These are phyloP conservation scores for Columbina picui DNA, from an alignment of 2,113 vertebrate genomes.

Conservation along the genomic window DNA sequence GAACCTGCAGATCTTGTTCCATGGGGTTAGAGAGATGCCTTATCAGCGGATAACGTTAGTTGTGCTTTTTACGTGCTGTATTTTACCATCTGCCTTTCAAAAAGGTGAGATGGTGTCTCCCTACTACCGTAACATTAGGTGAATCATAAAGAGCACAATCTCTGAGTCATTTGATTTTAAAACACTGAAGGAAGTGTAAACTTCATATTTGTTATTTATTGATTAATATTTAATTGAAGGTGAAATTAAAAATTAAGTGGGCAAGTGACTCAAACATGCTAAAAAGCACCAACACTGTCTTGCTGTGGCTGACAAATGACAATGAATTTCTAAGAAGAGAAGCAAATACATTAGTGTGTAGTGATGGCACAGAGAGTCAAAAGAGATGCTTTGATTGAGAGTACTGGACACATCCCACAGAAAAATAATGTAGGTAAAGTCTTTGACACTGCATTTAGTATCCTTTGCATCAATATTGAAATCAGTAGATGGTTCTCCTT, in stretches of 20 bases:
- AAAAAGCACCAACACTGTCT: not conserved
- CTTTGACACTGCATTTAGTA: not conserved
- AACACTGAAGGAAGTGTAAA: not conserved
- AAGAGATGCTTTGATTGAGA: not conserved
- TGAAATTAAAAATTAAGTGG: slow-evolving; percentile 53
- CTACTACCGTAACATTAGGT: not conserved
- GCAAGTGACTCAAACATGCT: not conserved
- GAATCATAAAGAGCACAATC: not conserved
- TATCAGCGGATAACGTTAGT: not conserved
- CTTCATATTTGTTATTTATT: slow-evolving; percentile 2
- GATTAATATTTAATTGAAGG: slow-evolving; percentile 53
- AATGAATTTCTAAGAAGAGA: not conserved
- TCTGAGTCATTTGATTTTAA: not conserved
- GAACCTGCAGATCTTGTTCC: not conserved
- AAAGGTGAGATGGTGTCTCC: not conserved
- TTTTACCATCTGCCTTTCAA: not conserved
- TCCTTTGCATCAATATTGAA: not conserved
- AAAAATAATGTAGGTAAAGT: not conserved
- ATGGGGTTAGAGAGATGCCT: not conserved
- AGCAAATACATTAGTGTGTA: not conserved
- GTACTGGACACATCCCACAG: not conserved
- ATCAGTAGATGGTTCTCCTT: not conserved
- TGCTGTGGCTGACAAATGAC: not conserved
- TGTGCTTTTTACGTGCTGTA: not conserved
- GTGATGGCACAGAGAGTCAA: not conserved